Evolutionary conservation across 2,113 vertebrate species (phyloP).

Genomic region (Origma solitaria): DNA sequence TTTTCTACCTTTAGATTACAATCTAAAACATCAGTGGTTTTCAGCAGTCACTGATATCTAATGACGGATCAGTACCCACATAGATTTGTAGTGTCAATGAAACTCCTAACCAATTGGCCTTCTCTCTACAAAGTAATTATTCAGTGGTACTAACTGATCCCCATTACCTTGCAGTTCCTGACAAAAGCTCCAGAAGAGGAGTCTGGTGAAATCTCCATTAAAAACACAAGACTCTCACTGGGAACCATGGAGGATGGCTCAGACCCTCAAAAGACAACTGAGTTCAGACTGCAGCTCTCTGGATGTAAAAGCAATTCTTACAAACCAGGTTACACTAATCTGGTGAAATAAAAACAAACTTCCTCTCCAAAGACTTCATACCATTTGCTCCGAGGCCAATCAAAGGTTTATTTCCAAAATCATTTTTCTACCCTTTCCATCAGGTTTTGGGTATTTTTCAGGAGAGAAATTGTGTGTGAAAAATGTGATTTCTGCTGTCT

Average conservation of each 20-base stretch:
- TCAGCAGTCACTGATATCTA: not conserved
- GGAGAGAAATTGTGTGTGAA: not conserved
- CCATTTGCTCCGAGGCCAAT: not conserved
- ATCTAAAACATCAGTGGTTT: not conserved
- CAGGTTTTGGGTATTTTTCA: not conserved
- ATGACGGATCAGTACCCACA: not conserved
- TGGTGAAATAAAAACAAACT: not conserved
- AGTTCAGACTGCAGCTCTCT: not conserved
- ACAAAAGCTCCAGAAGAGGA: not conserved
- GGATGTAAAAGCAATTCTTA: not conserved
- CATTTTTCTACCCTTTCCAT: not conserved
- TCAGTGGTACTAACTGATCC: not conserved
- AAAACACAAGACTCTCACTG: not conserved
- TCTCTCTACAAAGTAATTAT: not conserved
- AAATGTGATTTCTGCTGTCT: constrained; percentile 37
- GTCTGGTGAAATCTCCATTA: not conserved
- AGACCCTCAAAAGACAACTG: not conserved
- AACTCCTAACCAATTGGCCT: not conserved
- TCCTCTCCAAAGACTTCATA: not conserved
- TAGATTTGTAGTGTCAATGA: not conserved
- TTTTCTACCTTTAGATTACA: not conserved
- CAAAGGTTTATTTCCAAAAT: not conserved
- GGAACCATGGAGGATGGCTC: not conserved
- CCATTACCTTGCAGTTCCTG: not conserved
- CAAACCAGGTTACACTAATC: not conserved